Conservation (phyloP, 1,140 invertebrate genomes). For the Heliconius melpomene region DNA sequence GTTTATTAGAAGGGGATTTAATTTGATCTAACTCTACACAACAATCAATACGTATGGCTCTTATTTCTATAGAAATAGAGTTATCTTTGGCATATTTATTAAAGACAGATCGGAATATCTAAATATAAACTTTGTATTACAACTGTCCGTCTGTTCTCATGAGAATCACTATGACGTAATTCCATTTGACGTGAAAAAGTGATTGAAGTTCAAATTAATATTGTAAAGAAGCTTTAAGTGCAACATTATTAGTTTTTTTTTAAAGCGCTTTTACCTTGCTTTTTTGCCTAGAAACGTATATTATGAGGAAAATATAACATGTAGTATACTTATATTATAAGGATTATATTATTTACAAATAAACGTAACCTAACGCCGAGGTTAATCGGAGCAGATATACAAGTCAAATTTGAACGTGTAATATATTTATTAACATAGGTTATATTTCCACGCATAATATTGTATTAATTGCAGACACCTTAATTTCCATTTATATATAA, state of each 20-base stretch:
- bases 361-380: no score
- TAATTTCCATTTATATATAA: no score
- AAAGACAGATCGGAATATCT: not conserved
- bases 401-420: no score
- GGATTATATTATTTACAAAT: no score
- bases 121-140: slow-evolving; percentile 30
- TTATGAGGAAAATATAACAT: not conserved
- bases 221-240: slow-evolving; percentile 5
- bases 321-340: no score
- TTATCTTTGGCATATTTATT: slow-evolving; percentile 16
- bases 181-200: slow-evolving; percentile 46
- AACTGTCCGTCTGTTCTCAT: slow-evolving; percentile 42
- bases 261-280: not conserved
- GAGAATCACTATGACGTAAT: slow-evolving; percentile 54
- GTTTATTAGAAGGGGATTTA: slow-evolving; percentile 61
- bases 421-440: no score
- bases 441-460: no score
- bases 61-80: slow-evolving; percentile 21
- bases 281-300: not conserved
- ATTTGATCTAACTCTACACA: slow-evolving; percentile 47
- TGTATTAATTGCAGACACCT: no score
- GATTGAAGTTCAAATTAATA: slow-evolving; percentile 8
- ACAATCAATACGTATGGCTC: slow-evolving; percentile 27
- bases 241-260: not conserved
- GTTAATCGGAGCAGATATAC: no score